phyloP scores from a whole-genome alignment of 1,140 invertebrate species.

The Drosophila biarmipes region DNA sequence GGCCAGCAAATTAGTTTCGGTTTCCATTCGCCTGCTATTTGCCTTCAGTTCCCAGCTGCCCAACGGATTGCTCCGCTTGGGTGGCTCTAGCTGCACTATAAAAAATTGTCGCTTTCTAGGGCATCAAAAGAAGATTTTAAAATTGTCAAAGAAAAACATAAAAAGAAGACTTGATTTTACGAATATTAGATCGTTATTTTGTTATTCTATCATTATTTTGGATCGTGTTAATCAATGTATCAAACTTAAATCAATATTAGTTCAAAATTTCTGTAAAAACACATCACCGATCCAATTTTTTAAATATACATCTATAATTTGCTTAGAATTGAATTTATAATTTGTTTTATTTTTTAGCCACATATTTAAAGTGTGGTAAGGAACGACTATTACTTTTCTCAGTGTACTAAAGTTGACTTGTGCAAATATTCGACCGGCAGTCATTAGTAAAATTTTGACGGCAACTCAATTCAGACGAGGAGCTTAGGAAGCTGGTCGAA shows the following conservation, averaged over 20 bases:
- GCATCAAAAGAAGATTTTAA: no score
- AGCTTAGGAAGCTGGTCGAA: not conserved
- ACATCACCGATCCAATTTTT: no score
- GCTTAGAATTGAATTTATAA: no score
- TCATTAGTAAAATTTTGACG: conserved; percentile 73
- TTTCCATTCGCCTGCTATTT: conserved; percentile 59
- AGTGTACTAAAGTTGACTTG: conserved; percentile 21
- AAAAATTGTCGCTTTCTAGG: not conserved
- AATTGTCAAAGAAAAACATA: no score
- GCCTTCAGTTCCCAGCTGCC: conserved; percentile 41
- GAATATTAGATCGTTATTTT: no score
- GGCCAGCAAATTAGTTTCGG: conserved; percentile 74
- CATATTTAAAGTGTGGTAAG: not conserved
- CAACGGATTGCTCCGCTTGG: conserved; percentile 25
- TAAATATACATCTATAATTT: no score
- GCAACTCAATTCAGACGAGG: conserved; percentile 47
- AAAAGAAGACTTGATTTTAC: no score
- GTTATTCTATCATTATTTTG: no score
- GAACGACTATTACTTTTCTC: not conserved
- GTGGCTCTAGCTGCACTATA: not conserved
- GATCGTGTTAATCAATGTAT: no score
- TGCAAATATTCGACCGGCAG: conserved; percentile 42
- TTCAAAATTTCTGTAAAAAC: no score
- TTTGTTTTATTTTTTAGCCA: no score
- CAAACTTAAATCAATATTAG: no score